phyloP scores from a whole-genome alignment of 2,888 invertebrate species.

The Andrena camellia region DNA sequence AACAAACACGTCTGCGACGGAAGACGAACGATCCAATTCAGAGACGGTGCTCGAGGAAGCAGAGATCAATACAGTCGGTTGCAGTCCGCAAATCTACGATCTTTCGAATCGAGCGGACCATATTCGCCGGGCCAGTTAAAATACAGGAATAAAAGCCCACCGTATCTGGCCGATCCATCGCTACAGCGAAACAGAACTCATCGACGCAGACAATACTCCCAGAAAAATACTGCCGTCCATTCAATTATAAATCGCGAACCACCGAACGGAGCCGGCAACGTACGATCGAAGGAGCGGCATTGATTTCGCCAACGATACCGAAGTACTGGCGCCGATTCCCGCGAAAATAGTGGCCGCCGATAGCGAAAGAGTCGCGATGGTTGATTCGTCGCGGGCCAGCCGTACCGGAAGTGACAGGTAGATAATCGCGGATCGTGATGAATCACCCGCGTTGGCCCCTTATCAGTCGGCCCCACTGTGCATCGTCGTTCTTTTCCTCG shows the following conservation, averaged over 20 bases:
- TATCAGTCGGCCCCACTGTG: slow-evolving; percentile 60
- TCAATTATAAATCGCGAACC: slow-evolving; percentile 22
- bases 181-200: background rate
- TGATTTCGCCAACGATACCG: slow-evolving; percentile 33
- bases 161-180: background rate
- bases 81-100: slow-evolving; percentile 20
- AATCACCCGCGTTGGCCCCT: slow-evolving; percentile 53
- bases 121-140: slow-evolving; percentile 23
- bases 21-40: background rate
- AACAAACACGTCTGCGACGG: background rate
- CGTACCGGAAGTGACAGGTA: slow-evolving; percentile 67
- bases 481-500: slow-evolving; percentile 54
- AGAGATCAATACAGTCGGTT: background rate
- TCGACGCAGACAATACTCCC: background rate
- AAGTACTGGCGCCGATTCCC: background rate
- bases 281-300: slow-evolving; percentile 24
- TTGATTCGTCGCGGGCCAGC: slow-evolving; percentile 61
- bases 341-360: slow-evolving; percentile 46
- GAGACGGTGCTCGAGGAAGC: background rate
- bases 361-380: slow-evolving; percentile 36
- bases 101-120: slow-evolving; percentile 22
- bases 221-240: background rate
- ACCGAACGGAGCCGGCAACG: background rate
- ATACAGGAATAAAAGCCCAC: background rate
- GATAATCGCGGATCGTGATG: slow-evolving; percentile 69